These are phyloP conservation scores for Petroica traversi DNA, from an alignment of 2,113 vertebrate species.

Conservation along the genomic window DNA sequence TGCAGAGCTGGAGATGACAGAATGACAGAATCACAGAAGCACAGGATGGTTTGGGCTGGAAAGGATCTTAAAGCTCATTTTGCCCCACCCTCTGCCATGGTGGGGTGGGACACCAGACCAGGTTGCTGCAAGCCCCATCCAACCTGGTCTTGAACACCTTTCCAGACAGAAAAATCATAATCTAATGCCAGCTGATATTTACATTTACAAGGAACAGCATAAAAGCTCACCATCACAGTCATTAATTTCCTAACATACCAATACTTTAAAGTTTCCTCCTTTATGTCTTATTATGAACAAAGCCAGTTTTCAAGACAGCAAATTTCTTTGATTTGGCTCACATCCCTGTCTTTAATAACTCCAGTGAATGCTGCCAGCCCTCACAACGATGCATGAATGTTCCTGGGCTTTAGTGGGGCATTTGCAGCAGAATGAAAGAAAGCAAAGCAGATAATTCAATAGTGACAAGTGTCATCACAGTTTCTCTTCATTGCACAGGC, in stretches of 20 bases:
- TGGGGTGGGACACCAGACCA: background rate
- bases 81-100: no score
- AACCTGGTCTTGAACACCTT: background rate
- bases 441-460: background rate
- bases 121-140: background rate
- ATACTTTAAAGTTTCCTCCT: background rate
- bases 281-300: background rate
- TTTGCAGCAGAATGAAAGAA: background rate
- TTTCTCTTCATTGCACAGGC: background rate
- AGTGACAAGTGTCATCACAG: background rate
- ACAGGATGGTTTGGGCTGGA: background rate
- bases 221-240: background rate
- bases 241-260: background rate
- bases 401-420: background rate
- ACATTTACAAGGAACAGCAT: background rate
- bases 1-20: background rate
- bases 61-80: background rate
- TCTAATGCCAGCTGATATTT: background rate
- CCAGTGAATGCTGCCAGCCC: background rate
- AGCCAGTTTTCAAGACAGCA: background rate
- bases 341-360: background rate
- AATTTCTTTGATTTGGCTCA: background rate
- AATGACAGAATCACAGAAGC: background rate
- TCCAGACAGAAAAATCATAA: background rate
- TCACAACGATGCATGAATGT: background rate